Base-by-base conservation (phyloP, 2,888 invertebrate genomes). In the Dryadula phaetusa region DNA sequence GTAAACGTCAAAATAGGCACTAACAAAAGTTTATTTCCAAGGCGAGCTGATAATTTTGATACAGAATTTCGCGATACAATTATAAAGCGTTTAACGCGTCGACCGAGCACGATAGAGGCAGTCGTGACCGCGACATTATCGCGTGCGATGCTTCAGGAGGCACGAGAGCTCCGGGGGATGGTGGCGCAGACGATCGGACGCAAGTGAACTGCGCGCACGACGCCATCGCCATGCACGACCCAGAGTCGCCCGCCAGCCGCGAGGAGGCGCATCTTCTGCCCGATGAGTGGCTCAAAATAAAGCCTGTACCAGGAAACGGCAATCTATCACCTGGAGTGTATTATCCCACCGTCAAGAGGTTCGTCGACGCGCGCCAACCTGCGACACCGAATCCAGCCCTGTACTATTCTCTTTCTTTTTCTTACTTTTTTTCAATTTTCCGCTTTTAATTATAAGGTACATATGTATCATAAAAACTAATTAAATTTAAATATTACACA, bases 71-170 rank as follows among this genome's bases (percentile, higher is more conserved):
- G 87, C 86, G 86, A 82, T 90, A 88, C 88, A 92, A 92, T 92
- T 91, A 92, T 85, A 87, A 87, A 86, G 82, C 81, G 85, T 85
- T 91, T 91, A 92, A 90, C 91, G 89, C 84, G 80, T 81, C 83
- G 81, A 83, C 78, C 80, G 82, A 77, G 84, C 82, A 80, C 81
- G 82, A 83, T 81, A 82, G 82, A 80, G 84, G 81, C 87, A 84
- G 88, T 92, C 92, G 92, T 92, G 92, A 92, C 81, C 83, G 88
- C 82, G 86, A 83, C 88, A 92, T 92, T 92, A 92, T 88, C 91
- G 89, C 87, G 86, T 78, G 84, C 88, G 90, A 86, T 88, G 92
- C 90, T 89, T 86, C 90, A 90, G 91, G 86, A 86, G 87, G 82
- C 80, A 81, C 84, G 84, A 83, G 83, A 79, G 76, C 74, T 64